Evolutionary conservation across 2,113 vertebrate species (phyloP).

Genomic region (Regulus satrapa): DNA sequence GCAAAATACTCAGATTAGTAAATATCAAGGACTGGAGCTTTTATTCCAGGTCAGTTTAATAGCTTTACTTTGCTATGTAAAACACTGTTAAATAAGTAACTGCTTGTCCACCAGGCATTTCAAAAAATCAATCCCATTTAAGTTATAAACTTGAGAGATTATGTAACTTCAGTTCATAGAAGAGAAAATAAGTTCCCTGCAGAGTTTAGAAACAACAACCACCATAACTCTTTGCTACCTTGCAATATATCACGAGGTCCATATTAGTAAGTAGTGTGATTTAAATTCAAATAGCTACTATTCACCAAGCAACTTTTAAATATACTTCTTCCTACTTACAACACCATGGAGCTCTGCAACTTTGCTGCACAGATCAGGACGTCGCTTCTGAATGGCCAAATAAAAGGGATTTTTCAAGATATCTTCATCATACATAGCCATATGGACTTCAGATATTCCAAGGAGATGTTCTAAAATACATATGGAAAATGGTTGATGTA

Average conservation of each 20-base stretch:
- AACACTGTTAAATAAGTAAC: background rate
- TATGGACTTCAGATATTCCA: constrained; percentile 76
- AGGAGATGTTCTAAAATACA: constrained; percentile 29
- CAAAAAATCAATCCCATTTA: background rate
- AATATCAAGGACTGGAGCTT: background rate
- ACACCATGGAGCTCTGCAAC: constrained; percentile 88
- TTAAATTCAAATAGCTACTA: background rate
- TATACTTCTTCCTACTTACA: constrained; percentile 72
- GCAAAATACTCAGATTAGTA: background rate
- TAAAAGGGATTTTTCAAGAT: constrained; percentile 95
- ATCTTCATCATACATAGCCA: constrained; percentile 98
- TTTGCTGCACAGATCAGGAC: constrained; percentile 84
- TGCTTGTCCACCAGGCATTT: background rate
- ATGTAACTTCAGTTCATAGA: background rate
- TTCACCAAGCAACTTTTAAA: background rate
- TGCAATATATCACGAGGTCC: background rate
- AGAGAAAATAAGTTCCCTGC: background rate
- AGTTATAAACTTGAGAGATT: background rate
- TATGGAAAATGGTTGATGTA: background rate
- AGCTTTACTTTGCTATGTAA: background rate
- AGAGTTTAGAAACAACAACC: background rate
- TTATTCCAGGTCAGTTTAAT: background rate
- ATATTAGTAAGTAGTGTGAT: background rate
- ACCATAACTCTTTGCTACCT: background rate
- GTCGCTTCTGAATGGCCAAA: constrained; percentile 86